phyloP scores from a whole-genome alignment of 30 jellyfish, hydroid and myxozoan genomes.

The Chrysaora quinquecirrha region DNA sequence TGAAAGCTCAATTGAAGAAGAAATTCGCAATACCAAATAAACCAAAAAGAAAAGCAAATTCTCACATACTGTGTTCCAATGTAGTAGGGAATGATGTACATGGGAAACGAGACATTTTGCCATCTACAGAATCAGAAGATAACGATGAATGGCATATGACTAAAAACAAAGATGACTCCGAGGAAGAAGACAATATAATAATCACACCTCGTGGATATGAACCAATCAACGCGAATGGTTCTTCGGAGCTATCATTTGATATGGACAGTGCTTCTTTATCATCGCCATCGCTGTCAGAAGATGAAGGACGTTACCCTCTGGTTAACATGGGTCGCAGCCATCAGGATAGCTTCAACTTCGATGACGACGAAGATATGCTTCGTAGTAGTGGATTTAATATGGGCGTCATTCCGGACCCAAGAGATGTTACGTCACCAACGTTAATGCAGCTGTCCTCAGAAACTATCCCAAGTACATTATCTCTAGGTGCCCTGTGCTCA shows the following conservation, averaged over 20 bases:
- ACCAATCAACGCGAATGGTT: background rate
- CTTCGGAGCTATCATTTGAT: conserved; percentile 35
- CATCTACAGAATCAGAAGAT: background rate
- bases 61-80: conserved; percentile 24
- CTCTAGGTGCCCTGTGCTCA: conserved; percentile 48
- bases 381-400: conserved; percentile 51
- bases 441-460: conserved; percentile 74
- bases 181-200: background rate
- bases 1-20: conserved; percentile 88
- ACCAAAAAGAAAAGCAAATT: conserved; percentile 59
- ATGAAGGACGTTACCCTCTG: conserved; percentile 67
- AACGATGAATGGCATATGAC: background rate
- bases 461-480: conserved; percentile 16
- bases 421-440: conserved; percentile 87
- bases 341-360: conserved; percentile 68
- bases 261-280: conserved; percentile 74
- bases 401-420: conserved; percentile 27
- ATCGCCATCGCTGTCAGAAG: conserved; percentile 84
- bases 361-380: conserved; percentile 83
- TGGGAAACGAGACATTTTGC: background rate
- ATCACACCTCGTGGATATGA: background rate
- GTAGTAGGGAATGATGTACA: background rate
- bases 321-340: conserved; percentile 69
- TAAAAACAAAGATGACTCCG: background rate
- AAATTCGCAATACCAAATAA: conserved; percentile 80